Evolutionary conservation across 2,113 vertebrate species (phyloP).

Genomic region (Saccopteryx bilineata): DNA sequence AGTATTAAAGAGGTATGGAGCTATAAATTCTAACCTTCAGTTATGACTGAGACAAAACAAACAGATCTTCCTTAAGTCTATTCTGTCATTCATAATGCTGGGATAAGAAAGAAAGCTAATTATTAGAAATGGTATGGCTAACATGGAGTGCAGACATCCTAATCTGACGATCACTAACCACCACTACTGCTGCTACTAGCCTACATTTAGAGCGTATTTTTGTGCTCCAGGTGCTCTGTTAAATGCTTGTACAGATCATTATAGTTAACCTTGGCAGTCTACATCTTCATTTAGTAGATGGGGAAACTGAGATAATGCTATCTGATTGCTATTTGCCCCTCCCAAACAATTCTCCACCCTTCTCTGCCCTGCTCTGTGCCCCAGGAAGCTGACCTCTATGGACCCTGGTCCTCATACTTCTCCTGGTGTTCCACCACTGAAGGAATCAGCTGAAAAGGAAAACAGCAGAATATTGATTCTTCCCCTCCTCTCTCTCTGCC

Average conservation of each 20-base stretch:
- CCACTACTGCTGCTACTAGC: neutral
- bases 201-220: neutral
- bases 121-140: neutral
- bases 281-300: neutral
- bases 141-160: neutral
- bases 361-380: neutral
- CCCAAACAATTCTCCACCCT: neutral
- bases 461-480: neutral
- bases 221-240: neutral
- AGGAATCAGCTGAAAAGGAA: neutral
- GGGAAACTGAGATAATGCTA: neutral
- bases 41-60: neutral
- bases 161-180: neutral
- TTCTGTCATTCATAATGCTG: neutral
- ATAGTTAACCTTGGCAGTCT: neutral
- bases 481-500: neutral
- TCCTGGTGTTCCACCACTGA: neutral
- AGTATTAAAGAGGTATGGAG: neutral
- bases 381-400: neutral
- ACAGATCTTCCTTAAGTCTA: neutral
- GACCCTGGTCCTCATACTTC: neutral
- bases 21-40: neutral
- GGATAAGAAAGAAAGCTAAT: constrained; percentile 1
- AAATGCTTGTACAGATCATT: neutral
- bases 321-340: neutral